These are phyloP conservation scores for Eubucco bourcierii DNA, from an alignment of 2,113 vertebrate genomes.

Conservation along the genomic window DNA sequence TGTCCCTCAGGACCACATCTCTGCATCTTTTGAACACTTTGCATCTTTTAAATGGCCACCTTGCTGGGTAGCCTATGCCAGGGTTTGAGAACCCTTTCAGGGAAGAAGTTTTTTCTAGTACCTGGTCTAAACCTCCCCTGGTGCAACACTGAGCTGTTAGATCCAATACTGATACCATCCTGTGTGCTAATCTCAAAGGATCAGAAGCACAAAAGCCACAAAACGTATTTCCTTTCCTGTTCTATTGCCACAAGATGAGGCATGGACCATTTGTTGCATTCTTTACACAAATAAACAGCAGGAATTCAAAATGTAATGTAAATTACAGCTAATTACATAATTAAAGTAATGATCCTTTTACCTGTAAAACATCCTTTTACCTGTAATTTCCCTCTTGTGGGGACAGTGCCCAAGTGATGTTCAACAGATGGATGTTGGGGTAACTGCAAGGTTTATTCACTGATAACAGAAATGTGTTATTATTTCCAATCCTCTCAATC, in stretches of 20 bases:
- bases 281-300: not conserved
- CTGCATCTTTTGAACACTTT: no score
- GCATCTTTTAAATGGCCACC: no score
- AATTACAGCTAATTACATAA: not conserved
- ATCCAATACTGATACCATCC: not conserved
- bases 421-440: slow-evolving; percentile 88
- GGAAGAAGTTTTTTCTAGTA: no score
- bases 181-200: not conserved
- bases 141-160: not conserved
- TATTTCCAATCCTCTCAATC: slow-evolving; percentile 19
- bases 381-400: slow-evolving; percentile 85
- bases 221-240: not conserved
- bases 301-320: not conserved
- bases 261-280: not conserved
- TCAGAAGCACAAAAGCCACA: not conserved
- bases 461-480: not conserved
- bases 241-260: not conserved
- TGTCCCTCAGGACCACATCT: no score
- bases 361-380: slow-evolving; percentile 82
- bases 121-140: no score
- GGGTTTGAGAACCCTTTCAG: no score
- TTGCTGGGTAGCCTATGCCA: no score
- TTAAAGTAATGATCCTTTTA: slow-evolving; percentile 55
- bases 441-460: slow-evolving; percentile 73
- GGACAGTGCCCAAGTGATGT: slow-evolving; percentile 84